Evolutionary conservation across 2,888 invertebrate species (phyloP), one percentile per base, ranked within the genome.

Genomic region (Xestia sexstrigata): DNA sequence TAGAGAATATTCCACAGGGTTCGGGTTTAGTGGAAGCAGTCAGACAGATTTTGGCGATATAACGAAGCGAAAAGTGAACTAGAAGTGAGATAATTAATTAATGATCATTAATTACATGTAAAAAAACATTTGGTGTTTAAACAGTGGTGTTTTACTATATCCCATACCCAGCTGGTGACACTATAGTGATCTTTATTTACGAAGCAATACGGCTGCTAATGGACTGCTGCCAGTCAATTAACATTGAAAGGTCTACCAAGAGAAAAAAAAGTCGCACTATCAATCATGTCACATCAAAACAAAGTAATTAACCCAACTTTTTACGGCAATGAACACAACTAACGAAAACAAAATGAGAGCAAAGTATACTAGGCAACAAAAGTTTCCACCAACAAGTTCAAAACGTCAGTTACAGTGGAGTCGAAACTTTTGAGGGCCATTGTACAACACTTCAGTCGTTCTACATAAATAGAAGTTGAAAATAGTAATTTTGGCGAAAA

Each of bases 391-490:
- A 47, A 67, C 49, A 39, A 76, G 39, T 62, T 39, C 60, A 42
- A 26, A 78, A 67, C 67, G 30, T 79, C 79, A 79, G 82, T 62
- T 62, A 39, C 77, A 67, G 15, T 20, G 66, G 13, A 60, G 60
- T 62, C 35, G 15, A 76, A 76, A 76, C 82, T 82, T 78, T 76
- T 76, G 60, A 58, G 6, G 39, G 45, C n/a, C 49, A 9, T 62
- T 76, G 49, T 79, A 60, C 30, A 52, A 60, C 15, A 39, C 20
- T 65, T 74, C 15, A 45, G 9, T 62, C 1, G 17, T 17, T 45
- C 2, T 52, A 74, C 3, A 39, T 52, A n/a, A 52, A 62, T 62
- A n/a, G 26, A 74, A 45, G 9, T 60, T 80, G 26, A 35, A 62
- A 52, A 20, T 68, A 30, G 7, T 55, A 35, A 26, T 47, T 15